phyloP scores from a whole-genome alignment of 2,888 invertebrate genomes.

The Eilema sororculum region DNA sequence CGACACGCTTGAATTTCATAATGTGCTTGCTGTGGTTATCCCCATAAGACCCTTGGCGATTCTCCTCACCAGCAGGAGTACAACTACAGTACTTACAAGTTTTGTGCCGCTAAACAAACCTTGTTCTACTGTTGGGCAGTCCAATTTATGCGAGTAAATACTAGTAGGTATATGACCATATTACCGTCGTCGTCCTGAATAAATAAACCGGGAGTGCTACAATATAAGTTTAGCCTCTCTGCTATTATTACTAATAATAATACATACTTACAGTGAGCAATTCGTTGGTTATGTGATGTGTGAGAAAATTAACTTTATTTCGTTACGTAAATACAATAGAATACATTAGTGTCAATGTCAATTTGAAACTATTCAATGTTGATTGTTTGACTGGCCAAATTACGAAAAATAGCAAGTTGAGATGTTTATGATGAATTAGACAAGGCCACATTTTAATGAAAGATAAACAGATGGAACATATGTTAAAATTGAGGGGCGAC shows the following conservation, averaged over 20 bases:
- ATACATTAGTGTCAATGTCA: slow-evolving; percentile 10
- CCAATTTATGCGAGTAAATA: background rate
- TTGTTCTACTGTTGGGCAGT: background rate
- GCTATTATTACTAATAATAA: background rate
- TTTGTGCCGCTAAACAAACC: background rate
- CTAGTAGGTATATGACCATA: background rate
- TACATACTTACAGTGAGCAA: background rate
- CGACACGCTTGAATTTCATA: too few species aligned
- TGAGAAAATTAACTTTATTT: slow-evolving; percentile 3
- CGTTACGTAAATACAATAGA: slow-evolving; percentile 11
- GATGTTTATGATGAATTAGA: slow-evolving; percentile 1
- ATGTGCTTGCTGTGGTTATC: too few species aligned
- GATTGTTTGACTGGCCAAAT: slow-evolving; percentile 9
- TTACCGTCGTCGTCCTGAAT: background rate
- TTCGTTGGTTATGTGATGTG: slow-evolving; percentile 5
- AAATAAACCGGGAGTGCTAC: background rate
- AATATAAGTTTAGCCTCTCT: background rate
- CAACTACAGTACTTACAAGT: too few species aligned
- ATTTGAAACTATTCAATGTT: background rate
- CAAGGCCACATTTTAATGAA: slow-evolving; percentile 26
- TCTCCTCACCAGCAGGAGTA: too few species aligned
- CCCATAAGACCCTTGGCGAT: too few species aligned
- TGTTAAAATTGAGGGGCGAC: slow-evolving; percentile 48
- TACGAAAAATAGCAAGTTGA: background rate
- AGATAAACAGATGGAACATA: slow-evolving; percentile 39